Evolutionary conservation across 1,140 invertebrate species (phyloP), one percentile per base, ranked within the genome.

Genomic region (Aporrectodea caliginosa): DNA sequence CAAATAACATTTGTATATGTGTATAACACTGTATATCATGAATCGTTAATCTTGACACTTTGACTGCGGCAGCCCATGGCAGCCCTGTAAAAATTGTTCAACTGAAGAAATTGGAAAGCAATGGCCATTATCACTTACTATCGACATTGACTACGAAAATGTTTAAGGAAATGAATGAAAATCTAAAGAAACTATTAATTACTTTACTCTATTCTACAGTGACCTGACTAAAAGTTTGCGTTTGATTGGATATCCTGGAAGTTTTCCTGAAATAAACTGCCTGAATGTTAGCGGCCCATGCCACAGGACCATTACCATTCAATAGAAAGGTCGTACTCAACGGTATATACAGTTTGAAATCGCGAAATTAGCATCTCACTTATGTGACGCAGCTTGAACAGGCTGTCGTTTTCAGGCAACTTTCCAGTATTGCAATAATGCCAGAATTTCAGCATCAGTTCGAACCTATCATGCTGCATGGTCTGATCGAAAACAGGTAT

Each of bases 401-500:
- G 33, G 6, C 33, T 75, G 74, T 75, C 33, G 16, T 27, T 75
- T 6, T 75, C n/a, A 6, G 12, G 22, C n/a, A 27, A 33, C 6
- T 27, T 31, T n/a, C 32, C 27, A 35, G 12, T 75, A 34, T 75
- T 33, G 33, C 33, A 31, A 33, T 31, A 75, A 35, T 75, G 74
- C 35, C 27, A 35, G 33, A 75, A 75, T 35, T 75, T 75, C 74
- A 75, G 27, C 14, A 75, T 34, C 22, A 75, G 32, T 75, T 75
- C 2, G 33, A 75, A 75, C 32, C 35, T 75, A 27, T 14, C 33
- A 27, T 31, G 27, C 6, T 2, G 2, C 74, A 75, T 75, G 16
- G 74, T 35, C 27, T 35, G 12, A 35, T 35, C 32, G 74, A 75
- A 75, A 35, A 75, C 14, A 16, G 74, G 74, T 31, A 31, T 75